These are phyloP conservation scores for Sinopyrophorus schimmeli DNA, from an alignment of 2,888 invertebrate species.

Conservation along the genomic window DNA sequence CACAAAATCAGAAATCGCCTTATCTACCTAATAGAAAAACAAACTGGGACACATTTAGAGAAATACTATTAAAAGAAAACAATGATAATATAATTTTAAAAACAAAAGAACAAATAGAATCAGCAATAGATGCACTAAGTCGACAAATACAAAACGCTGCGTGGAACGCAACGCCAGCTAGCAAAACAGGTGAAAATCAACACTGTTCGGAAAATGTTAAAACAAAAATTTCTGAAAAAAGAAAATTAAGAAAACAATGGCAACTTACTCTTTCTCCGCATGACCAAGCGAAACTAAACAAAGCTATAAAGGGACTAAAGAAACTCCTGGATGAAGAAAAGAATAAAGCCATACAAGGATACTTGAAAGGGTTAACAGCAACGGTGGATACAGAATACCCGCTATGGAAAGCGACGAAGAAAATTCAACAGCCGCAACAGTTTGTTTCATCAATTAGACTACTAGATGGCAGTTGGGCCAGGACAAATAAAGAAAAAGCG, in stretches of 20 bases:
- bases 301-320: conserved; percentile 28
- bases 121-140: conserved; percentile 5
- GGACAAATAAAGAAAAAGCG: conserved; percentile 16
- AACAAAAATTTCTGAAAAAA: no score
- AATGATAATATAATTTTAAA: no score
- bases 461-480: conserved; percentile 8
- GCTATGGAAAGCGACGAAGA: conserved; percentile 16
- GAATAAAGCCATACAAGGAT: conserved; percentile 15
- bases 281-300: conserved; percentile 29
- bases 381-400: conserved; percentile 16
- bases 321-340: conserved; percentile 14
- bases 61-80: no score
- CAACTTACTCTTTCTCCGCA: conserved; percentile 10
- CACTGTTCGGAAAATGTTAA: conserved; percentile 9
- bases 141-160: conserved; percentile 5
- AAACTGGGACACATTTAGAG: no score
- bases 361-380: conserved; percentile 10
- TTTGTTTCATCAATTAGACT: conserved; percentile 10
- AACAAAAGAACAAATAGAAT: conserved; percentile 2
- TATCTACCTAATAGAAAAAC: conserved; percentile 30
- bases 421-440: conserved; percentile 17
- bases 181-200: conserved; percentile 1
- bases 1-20: conserved; percentile 8
- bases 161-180: conserved; percentile 8
- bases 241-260: no score